Evolutionary conservation across 2,888 invertebrate species (phyloP).

Genomic region (Tribolium freemani): DNA sequence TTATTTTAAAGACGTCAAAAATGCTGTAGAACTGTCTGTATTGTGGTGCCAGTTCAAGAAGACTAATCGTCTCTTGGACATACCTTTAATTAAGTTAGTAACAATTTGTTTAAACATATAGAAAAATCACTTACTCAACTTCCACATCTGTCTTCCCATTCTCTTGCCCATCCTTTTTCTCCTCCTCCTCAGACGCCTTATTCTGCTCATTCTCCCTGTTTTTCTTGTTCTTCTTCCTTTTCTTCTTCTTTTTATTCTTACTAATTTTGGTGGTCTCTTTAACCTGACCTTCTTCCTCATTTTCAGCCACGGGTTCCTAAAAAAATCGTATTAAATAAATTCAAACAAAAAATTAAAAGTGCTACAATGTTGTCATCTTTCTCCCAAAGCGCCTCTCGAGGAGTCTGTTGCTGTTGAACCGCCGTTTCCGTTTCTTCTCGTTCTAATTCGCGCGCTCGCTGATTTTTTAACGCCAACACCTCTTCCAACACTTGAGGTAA

Average conservation of each 20-base stretch:
- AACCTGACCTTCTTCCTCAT: conserved; percentile 42
- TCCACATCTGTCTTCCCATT: conserved; percentile 67
- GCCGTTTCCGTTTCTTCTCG: background rate
- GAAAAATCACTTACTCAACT: conserved; percentile 62
- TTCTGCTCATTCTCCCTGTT: conserved; percentile 75
- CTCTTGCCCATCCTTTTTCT: conserved; percentile 68
- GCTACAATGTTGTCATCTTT: conserved; percentile 60
- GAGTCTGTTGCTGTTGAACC: background rate
- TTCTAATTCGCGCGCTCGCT: conserved; percentile 83
- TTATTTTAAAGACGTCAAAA: conserved; percentile 92
- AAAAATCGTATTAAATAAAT: conserved; percentile 20
- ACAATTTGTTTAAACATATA: background rate
- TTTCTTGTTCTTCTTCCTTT: conserved; percentile 65
- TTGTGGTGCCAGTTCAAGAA: conserved; percentile 92
- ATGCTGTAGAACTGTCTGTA: conserved; percentile 94
- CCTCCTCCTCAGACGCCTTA: conserved; percentile 68
- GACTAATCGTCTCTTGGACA: conserved; percentile 87
- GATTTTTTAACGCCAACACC: conserved; percentile 89
- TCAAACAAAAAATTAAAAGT: background rate
- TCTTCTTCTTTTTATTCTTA: conserved; percentile 66
- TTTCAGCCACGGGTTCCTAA: conserved; percentile 48
- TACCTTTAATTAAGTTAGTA: conserved; percentile 68
- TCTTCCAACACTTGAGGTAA: conserved; percentile 92
- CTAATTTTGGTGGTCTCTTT: conserved; percentile 65
- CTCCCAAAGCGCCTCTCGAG: conserved; percentile 58